Evolutionary conservation across 2,797 vertebrate genomes (phyloP), one percentile per base, ranked within the genome.

Genomic region (Helicolenus hilgendorfi): DNA sequence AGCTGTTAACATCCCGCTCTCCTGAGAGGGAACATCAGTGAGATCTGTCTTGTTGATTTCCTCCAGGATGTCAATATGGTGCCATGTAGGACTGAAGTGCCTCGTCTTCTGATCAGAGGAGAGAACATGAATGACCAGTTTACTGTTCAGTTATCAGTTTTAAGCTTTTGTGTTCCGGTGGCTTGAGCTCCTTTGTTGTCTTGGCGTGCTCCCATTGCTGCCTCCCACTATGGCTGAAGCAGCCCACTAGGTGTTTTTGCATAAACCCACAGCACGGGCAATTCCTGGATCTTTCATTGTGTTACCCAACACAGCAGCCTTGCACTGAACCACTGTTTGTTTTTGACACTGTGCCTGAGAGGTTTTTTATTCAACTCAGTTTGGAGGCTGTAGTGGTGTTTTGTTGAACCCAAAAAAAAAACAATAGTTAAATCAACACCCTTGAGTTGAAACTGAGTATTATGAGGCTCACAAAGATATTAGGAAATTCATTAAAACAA

Each of bases 181-280:
- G 56, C 77, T 88, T 88, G 70, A 83, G 77, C 68, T 81, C 45
- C 56, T 77, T 69, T 81, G 60, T 69, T 36, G 56, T 79, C 41
- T 70, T 70, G 49, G 68, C 59, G 69, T 64, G 71, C 36, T 72
- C 71, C 31, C 35, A 29, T 35, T 11, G 59, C 70, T 59, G 22
- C 78, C 73, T 70, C 65, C 53, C 41, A 77, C 64, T 65, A 27
- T 31, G 14, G 36, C 56, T 72, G 60, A 60, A 84, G 38, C 56
- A 81, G 26, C 69, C 60, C 11, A 49, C 15, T 15, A 14, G 5
- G 36, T 68, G 36, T 68, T 35, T 74, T 72, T 68, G 18, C n/a
- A 77, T 58, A 75, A 71, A 70, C 11, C 68, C 49, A 53, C 72
- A 63, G n/a, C 49, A 60, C 2, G 5, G 22, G 7, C 35, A 58